A percentile compares a stretch with the other conserved stretches of the same genome.
These are phyloP conservation scores for Neosalanx taihuensis DNA, from an alignment of 2,797 vertebrate genomes.

Conservation along the genomic window DNA sequence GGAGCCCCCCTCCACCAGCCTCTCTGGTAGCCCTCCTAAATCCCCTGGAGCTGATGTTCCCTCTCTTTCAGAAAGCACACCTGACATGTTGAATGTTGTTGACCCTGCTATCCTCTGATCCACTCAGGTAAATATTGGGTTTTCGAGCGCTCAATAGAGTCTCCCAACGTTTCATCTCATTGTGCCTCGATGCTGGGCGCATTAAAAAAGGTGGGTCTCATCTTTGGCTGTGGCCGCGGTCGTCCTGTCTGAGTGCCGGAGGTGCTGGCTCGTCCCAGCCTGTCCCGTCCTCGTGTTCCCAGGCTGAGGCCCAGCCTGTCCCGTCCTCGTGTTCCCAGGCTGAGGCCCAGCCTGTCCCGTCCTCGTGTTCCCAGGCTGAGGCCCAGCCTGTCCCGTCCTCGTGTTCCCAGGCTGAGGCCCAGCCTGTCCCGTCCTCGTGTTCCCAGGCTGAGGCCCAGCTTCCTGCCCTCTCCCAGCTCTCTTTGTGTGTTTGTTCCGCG, in stretches of 20 bases:
- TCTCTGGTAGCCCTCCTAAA: slow-evolving; percentile 41
- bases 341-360: too few relatives aligned
- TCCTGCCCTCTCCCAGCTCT: not conserved
- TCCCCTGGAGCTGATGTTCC: slow-evolving; percentile 50
- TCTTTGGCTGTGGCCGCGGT: not conserved
- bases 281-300: slow-evolving; percentile 4
- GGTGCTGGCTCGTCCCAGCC: too few relatives aligned
- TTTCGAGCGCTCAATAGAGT: slow-evolving; percentile 53
- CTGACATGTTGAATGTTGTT: slow-evolving; percentile 58
- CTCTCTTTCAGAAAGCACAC: slow-evolving; percentile 41
- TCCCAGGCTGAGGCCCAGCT: not conserved
- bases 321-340: too few relatives aligned
- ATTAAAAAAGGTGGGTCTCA: slow-evolving; percentile 17
- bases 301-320: not conserved
- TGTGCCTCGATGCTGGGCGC: slow-evolving; percentile 34
- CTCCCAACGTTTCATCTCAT: slow-evolving; percentile 38
- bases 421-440: too few relatives aligned
- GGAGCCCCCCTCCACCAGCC: slow-evolving; percentile 53
- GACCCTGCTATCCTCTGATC: slow-evolving; percentile 54
- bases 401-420: too few relatives aligned
- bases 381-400: too few relatives aligned
- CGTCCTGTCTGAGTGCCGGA: not conserved
- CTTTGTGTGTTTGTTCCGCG: not conserved
- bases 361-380: too few relatives aligned
- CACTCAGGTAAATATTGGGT: slow-evolving; percentile 55